Base-by-base conservation (phyloP, 2,113 vertebrate genomes). In the Notarius lentiginosus region DNA sequence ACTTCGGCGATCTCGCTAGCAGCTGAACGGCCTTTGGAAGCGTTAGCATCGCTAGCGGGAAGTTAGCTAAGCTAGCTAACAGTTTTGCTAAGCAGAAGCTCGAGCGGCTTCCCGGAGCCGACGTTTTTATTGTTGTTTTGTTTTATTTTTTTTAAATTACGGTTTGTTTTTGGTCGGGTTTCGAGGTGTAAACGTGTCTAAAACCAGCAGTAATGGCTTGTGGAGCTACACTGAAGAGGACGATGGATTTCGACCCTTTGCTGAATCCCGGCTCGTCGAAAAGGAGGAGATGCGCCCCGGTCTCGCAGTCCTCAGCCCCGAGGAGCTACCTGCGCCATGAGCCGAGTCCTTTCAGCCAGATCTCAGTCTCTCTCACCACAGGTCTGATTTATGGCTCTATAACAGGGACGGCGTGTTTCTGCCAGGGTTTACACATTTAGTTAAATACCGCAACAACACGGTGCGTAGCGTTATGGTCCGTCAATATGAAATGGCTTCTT, bases 191-290 rank as follows among this genome's bases (percentile, higher is more conserved):
- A 30, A 6, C 55, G 53, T 73, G 8, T 61, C 68, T 53, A 14
- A 47, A 7, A 18, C 7, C n/a, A 47, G 14, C 27, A n/a, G 17
- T n/a, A 93, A 99, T 99, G 98, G 98, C 98, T 92, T 99, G 98
- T 93, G 97, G 97, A 92, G 98, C 98, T 91, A 99, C 97, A 90
- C 93, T 99, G 90, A 99, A 99, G 96, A 96, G 98, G 95, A 98
- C 96, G 95, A 97, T 98, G 95, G 98, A 99, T 96, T 99, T 99
- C 93, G 97, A 98, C 94, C 97, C 97, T 17, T 94, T 99, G 89
- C 95, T 98, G 92, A 98, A 95, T 94, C 97, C 97, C 14, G 90
- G 94, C 49, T 97, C 97, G 70, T 98, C 98, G 47, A 98, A 98
- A 91, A 96, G 98, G 93, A 94, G 97, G 79, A 95, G 97, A 92